These are phyloP conservation scores for Eulemur macaco DNA, from an alignment of 2,113 vertebrate genomes.

Conservation along the genomic window DNA sequence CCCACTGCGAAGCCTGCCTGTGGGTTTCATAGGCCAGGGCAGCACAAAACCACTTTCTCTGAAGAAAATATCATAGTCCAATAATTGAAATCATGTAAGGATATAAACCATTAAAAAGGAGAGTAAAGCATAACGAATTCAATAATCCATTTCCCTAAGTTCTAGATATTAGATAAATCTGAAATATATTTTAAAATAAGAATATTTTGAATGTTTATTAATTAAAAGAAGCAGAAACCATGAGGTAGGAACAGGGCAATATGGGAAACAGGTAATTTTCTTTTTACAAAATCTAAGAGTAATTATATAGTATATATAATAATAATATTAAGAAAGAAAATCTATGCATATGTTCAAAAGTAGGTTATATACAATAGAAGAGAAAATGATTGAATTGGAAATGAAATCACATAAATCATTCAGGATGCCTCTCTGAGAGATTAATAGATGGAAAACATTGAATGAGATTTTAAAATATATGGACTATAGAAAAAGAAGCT, in stretches of 20 bases:
- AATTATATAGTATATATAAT: background rate
- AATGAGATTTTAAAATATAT: background rate
- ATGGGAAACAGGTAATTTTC: background rate
- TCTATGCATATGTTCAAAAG: background rate
- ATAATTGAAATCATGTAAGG: background rate
- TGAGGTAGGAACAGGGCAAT: background rate
- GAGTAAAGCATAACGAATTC: background rate
- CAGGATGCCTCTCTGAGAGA: background rate
- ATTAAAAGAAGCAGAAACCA: background rate
- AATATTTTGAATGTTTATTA: constrained; percentile 25
- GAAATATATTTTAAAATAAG: background rate
- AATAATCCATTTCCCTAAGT: background rate
- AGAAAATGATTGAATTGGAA: background rate
- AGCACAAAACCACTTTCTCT: background rate
- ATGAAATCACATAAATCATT: constrained; percentile 5
- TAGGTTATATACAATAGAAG: background rate
- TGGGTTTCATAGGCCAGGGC: background rate
- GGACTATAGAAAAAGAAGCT: background rate
- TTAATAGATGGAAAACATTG: background rate
- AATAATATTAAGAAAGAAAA: constrained; percentile 11
- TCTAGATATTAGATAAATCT: background rate
- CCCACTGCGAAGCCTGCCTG: background rate
- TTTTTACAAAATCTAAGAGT: background rate
- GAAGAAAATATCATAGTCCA: background rate
- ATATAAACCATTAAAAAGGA: background rate